Base-by-base conservation (phyloP, 2,797 vertebrate genomes). In the Bucorvus abyssinicus region DNA sequence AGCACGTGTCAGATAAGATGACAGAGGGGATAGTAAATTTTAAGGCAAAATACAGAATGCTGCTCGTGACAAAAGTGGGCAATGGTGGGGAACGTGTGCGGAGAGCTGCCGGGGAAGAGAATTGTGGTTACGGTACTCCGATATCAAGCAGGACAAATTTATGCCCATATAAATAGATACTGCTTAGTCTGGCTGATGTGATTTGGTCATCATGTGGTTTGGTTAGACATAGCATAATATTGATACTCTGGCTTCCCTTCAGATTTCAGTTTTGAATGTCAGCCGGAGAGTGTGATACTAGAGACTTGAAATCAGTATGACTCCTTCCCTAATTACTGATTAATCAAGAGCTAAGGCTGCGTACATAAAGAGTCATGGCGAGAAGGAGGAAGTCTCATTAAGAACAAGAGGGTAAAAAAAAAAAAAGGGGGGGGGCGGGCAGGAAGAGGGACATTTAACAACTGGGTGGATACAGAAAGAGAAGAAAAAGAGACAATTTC, bases 311-410 rank as follows among this genome's bases (percentile, higher is more conserved):
- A 96, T 82, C 96, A 96, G 96, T 97, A 74, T 30, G 96, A 91
- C 85, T 94, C 92, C 96, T 95, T 94, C 95, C 87, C 95, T 95
- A 97, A 97, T 96, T 97, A 96, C 90, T 96, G 97, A 97, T 97
- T 97, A 97, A 96, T 97, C 96, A 97, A 96, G 95, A 96, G 86
- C 95, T 95, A 90, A 95, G 85, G 95, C 92, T 94, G 96, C 90
- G 95, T 95, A 95, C 96, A 96, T 95, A 96, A 95, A 95, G 91
- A 93, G 81, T 95, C 96, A 84, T 85, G 94, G 94, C 89, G 96
- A 97, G 96, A 97, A 94, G 92, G 87, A 97, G 97, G 97, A 97
- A 97, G 96, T 96, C 90, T 97, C 97, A 97, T 96, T 97, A 97
- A 78, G 92, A 97, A 95, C 63, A 96, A 95, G 96, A 96, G 87